Evolutionary conservation across 2,888 invertebrate genomes (phyloP).

Genomic region (Standfussiana lucernea): DNA sequence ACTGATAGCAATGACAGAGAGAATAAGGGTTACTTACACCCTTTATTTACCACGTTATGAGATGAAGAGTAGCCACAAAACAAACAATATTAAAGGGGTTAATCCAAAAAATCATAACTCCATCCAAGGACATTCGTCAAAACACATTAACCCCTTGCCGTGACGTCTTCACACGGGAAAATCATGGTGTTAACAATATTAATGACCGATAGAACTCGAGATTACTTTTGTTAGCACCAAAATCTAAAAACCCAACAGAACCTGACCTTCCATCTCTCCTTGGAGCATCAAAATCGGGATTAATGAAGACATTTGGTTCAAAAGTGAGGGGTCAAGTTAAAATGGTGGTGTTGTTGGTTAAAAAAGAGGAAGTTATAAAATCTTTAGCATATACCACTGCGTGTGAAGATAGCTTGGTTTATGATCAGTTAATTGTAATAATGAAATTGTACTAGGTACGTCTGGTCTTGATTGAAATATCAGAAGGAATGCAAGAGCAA

Average conservation of each 20-base stretch:
- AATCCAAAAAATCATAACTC: conserved; percentile 24
- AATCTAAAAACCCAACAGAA: conserved; percentile 62
- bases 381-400: conserved; percentile 72
- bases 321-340: conserved; percentile 57
- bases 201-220: conserved; percentile 79
- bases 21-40: too few relatives aligned
- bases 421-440: conserved; percentile 71
- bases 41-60: background rate
- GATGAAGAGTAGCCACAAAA: background rate
- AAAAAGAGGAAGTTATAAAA: conserved; percentile 70
- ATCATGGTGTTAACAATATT: conserved; percentile 84
- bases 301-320: background rate
- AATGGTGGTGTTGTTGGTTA: conserved; percentile 60
- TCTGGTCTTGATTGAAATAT: conserved; percentile 54
- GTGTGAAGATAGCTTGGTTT: conserved; percentile 68
- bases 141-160: conserved; percentile 64
- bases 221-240: conserved; percentile 78
- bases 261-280: conserved; percentile 35
- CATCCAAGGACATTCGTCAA: conserved; percentile 58
- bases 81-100: conserved; percentile 10
- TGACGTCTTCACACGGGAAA: conserved; percentile 86
- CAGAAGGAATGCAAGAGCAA: background rate
- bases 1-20: too few relatives aligned
- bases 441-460: conserved; percentile 65
- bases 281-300: background rate